Percentiles rank a stretch among this genome's conserved stretches.
Evolutionary conservation across 2,888 invertebrate species (phyloP).

Genomic region (Zaprionus lineosus): DNA sequence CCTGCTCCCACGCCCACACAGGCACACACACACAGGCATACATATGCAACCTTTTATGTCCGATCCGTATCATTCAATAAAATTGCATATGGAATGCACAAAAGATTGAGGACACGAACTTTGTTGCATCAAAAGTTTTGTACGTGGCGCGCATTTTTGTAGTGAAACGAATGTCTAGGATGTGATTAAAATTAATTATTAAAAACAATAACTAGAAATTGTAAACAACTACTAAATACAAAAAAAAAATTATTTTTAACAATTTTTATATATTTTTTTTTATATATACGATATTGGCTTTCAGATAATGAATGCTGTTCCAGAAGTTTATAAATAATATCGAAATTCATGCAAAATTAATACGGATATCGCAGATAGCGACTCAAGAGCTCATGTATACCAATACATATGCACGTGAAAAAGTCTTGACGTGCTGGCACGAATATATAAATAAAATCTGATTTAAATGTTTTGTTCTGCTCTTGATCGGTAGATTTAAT

Average conservation of each 20-base stretch:
- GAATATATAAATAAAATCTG: neutral
- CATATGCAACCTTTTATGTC: neutral
- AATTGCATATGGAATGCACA: conserved; percentile 22
- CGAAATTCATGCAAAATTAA: neutral
- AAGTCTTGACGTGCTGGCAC: neutral
- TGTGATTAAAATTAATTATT: neutral
- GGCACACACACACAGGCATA: neutral
- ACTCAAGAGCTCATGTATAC: neutral
- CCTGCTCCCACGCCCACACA: neutral
- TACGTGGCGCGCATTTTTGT: conserved; percentile 25
- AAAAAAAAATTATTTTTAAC: too few relatives aligned
- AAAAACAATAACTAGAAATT: too few relatives aligned
- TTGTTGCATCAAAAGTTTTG: neutral
- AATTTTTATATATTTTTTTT: too few relatives aligned
- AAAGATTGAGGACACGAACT: conserved; percentile 49
- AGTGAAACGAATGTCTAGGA: neutral
- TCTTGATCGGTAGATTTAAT: neutral
- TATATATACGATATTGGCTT: too few relatives aligned
- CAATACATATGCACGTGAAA: neutral
- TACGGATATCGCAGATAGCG: neutral
- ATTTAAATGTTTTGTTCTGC: neutral
- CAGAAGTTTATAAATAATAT: too few relatives aligned
- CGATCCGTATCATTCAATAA: conserved; percentile 14
- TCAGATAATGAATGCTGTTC: too few relatives aligned
- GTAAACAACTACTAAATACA: too few relatives aligned